These are phyloP conservation scores for Cnemophilus loriae DNA, from an alignment of 2,113 vertebrate species.

Conservation along the genomic window DNA sequence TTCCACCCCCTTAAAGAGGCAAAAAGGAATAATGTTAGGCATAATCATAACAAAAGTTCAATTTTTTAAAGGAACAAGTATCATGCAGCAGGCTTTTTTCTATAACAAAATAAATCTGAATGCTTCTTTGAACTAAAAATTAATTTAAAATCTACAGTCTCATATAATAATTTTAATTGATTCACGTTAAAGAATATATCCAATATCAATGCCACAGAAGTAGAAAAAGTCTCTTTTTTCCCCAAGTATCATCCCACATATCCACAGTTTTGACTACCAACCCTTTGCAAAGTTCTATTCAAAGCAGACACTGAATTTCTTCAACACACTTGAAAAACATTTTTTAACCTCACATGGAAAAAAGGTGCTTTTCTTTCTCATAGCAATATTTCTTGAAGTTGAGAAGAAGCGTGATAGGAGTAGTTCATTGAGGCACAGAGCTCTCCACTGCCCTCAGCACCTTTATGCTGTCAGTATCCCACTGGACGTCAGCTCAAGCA, in stretches of 20 bases:
- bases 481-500: fast-evolving
- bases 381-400: background rate
- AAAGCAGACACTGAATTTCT: background rate
- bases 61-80: background rate
- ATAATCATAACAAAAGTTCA: background rate
- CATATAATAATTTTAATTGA: background rate
- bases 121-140: background rate
- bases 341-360: fast-evolving
- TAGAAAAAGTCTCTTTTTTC: background rate
- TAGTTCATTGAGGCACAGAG: background rate
- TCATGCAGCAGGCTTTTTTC: background rate
- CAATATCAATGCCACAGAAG: background rate
- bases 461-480: background rate
- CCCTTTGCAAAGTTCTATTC: background rate
- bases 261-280: fast-evolving
- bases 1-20: background rate
- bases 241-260: background rate
- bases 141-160: background rate
- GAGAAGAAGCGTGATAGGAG: background rate
- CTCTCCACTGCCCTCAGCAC: background rate
- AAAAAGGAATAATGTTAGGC: background rate
- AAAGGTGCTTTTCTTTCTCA: background rate
- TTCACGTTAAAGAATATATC: background rate
- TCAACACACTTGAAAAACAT: background rate
- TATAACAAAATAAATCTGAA: background rate